Evolutionary conservation across 2,113 vertebrate genomes (phyloP).

Genomic region (Catharus fuscescens): DNA sequence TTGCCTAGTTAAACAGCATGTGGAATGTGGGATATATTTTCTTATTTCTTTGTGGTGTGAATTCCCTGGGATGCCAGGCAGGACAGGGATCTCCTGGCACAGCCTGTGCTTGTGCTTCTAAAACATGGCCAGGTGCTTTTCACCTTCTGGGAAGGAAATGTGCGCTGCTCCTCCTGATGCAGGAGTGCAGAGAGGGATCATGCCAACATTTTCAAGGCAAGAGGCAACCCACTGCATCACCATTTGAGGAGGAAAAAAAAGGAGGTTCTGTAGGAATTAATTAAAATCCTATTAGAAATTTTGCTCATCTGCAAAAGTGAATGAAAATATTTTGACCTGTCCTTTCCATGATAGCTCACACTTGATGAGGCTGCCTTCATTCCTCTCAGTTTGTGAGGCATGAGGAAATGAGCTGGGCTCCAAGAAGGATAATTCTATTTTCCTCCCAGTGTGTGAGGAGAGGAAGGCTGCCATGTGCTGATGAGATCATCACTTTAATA

Average conservation of each 20-base stretch:
- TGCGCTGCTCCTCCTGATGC: neutral
- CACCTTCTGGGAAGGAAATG: neutral
- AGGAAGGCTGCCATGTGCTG: conserved; percentile 18
- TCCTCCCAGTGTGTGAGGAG: neutral
- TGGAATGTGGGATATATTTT: neutral
- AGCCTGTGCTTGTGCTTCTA: neutral
- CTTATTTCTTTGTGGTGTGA: neutral
- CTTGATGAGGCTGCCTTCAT: neutral
- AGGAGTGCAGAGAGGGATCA: neutral
- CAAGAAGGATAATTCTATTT: conserved; percentile 46
- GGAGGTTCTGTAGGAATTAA: neutral
- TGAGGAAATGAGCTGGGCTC: conserved; percentile 25
- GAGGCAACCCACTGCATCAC: neutral
- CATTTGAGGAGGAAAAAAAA: neutral
- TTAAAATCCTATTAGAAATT: neutral
- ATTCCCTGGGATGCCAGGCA: neutral
- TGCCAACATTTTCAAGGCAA: neutral
- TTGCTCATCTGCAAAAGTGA: neutral
- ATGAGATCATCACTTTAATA: conserved; percentile 56
- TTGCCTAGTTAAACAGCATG: neutral
- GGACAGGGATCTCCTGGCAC: neutral
- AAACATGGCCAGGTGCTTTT: neutral
- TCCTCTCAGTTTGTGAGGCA: conserved; percentile 23
- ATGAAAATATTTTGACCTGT: neutral
- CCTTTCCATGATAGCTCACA: neutral